A percentile compares a stretch with the other conserved stretches of the same genome.
Conservation (phyloP, 2,888 invertebrate species). For the Liposcelis brunnea region DNA sequence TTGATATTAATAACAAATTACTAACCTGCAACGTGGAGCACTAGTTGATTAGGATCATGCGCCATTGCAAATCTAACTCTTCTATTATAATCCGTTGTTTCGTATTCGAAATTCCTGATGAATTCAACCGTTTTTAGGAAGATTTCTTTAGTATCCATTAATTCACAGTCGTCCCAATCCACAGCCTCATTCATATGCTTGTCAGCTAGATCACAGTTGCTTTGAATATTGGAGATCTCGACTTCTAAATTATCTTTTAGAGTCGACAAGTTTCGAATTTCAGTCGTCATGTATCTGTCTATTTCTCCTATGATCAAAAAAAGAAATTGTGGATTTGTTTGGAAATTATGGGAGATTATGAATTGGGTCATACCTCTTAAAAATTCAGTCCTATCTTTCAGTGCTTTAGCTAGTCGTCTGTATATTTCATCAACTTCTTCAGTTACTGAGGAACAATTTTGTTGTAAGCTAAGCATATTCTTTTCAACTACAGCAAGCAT, state of each 20-base stretch:
- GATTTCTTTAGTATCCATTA: conserved; percentile 90
- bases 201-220: conserved; percentile 92
- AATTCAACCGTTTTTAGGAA: conserved; percentile 92
- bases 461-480: conserved; percentile 71
- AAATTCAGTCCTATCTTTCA: conserved; percentile 78
- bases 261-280: conserved; percentile 67
- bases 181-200: conserved; percentile 81
- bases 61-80: conserved; percentile 73
- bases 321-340: too few species aligned
- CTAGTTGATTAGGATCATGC: conserved; percentile 81
- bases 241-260: conserved; percentile 84
- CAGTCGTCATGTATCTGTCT: conserved; percentile 78
- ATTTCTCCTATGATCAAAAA: conserved; percentile 62
- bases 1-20: background rate
- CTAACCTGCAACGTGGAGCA: conserved; percentile 61
- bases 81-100: conserved; percentile 74
- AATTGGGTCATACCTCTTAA: conserved; percentile 33
- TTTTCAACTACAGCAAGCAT: conserved; percentile 70
- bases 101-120: conserved; percentile 81
- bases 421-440: conserved; percentile 91
- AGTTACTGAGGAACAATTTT: conserved; percentile 75
- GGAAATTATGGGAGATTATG: background rate
- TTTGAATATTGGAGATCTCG: conserved; percentile 87
- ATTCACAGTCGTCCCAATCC: conserved; percentile 81
- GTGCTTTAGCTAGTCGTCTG: conserved; percentile 66